phyloP scores from a whole-genome alignment of 2,888 invertebrate genomes.

The Sarcophaga subvicina region DNA sequence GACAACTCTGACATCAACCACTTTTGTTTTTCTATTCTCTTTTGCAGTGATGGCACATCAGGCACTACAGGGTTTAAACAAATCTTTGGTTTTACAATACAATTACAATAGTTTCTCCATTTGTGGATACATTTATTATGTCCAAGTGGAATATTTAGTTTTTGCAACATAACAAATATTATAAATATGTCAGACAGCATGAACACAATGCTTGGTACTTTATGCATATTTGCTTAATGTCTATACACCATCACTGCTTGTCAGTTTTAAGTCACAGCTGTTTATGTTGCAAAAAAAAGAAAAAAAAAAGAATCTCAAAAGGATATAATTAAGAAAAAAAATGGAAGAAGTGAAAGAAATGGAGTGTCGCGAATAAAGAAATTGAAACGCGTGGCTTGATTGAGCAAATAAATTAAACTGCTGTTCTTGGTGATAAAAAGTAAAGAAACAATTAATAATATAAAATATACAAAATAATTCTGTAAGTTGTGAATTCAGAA shows the following conservation, averaged over 20 bases:
- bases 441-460: not conserved
- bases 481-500: not conserved
- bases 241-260: not conserved
- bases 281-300: constrained; percentile 10
- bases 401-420: not conserved
- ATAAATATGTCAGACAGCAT: too few species aligned
- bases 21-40: too few species aligned
- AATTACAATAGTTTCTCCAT: too few species aligned
- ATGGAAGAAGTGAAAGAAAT: not conserved
- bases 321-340: constrained; percentile 33
- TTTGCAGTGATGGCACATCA: too few species aligned
- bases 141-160: too few species aligned
- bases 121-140: too few species aligned
- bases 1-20: too few species aligned
- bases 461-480: not conserved
- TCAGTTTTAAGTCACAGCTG: constrained; percentile 35
- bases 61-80: too few species aligned
- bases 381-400: constrained; percentile 44
- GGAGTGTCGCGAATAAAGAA: constrained; percentile 12
- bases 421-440: constrained; percentile 4
- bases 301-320: constrained; percentile 9
- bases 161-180: too few species aligned
- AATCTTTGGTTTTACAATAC: too few species aligned
- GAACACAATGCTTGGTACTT: not conserved
- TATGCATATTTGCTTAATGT: constrained; percentile 11